Evolutionary conservation across 1,140 invertebrate genomes (phyloP).

Genomic region (Triops longicaudatus): DNA sequence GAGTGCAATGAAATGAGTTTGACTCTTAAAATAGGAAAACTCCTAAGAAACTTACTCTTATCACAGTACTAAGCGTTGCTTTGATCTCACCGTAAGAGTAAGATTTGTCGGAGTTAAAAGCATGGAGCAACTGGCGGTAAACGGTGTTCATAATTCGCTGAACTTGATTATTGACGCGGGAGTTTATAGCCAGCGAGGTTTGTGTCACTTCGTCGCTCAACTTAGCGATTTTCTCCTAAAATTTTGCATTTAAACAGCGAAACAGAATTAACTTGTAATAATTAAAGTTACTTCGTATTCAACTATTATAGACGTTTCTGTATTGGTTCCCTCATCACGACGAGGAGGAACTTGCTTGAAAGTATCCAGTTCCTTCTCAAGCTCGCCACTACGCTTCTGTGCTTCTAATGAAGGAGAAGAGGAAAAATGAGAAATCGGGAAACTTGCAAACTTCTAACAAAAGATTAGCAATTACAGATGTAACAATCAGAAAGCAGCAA

Average conservation of each 20-base stretch:
- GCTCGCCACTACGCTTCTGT: not conserved
- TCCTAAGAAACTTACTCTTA: constrained; percentile 20
- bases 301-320: not conserved
- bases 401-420: not conserved
- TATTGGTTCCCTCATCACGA: not conserved
- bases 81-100: constrained; percentile 21
- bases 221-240: not conserved
- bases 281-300: not conserved
- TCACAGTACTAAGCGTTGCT: not conserved
- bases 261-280: not conserved
- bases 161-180: constrained; percentile 16
- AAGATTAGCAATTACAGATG: too few species aligned
- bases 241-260: not conserved
- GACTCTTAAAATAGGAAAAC: not conserved
- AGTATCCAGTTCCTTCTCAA: not conserved
- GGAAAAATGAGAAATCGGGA: not conserved
- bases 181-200: not conserved
- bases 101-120: constrained; percentile 10
- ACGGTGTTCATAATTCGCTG: constrained; percentile 26
- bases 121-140: constrained; percentile 20
- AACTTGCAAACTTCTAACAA: too few species aligned
- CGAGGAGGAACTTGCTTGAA: not conserved
- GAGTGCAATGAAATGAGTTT: not conserved
- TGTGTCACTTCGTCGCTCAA: not conserved
- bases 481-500: too few species aligned